Evolutionary conservation across 2,888 invertebrate species (phyloP), one percentile per base, ranked within the genome.

Genomic region (Sinhomidia bicolor): DNA sequence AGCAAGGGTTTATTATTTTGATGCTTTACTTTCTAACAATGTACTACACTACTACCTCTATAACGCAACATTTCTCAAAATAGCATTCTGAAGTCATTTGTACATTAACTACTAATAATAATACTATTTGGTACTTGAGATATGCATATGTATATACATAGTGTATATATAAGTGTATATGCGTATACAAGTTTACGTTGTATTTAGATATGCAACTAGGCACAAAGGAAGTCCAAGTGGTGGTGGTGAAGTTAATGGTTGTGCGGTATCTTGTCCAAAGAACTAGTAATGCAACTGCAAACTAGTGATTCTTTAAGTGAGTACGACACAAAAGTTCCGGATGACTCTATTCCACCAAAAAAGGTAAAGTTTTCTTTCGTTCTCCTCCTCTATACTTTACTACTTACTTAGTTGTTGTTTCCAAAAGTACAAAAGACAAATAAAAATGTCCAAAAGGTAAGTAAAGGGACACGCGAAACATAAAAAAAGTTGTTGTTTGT

Each of bases 401-500:
- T n/a, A n/a, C n/a, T n/a, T n/a, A n/a, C n/a, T n/a, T n/a, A n/a
- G n/a, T n/a, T n/a, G 57, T 60, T 20, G 32, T 20, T 20, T 9
- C 36, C 47, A 23, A 47, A 65, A 4, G 62, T 26, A 47, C 10
- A 62, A 26, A 81, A 36, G 79, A 79, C 60, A 79, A 79, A 60
- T 60, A 81, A 81, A 81, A 81, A 81, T 65, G 81, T 81, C 81
- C 81, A 81, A 44, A 47, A 81, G 65, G 65, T 65, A 81, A 81
- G 65, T 44, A 81, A 65, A 47, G 74, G 47, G 65, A 65, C 65
- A 51, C 44, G 47, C 44, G 65, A 65, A 81, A 29, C 81, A 65
- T 47, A 65, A 81, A 81, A 81, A 81, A 81, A n/a, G 81, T 62
- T 81, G 71, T 71, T 17, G 71, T 29, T 17, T 62, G 62, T n/a